Evolutionary conservation across 2,797 vertebrate genomes (phyloP).

Genomic region (Simalia tracyae): DNA sequence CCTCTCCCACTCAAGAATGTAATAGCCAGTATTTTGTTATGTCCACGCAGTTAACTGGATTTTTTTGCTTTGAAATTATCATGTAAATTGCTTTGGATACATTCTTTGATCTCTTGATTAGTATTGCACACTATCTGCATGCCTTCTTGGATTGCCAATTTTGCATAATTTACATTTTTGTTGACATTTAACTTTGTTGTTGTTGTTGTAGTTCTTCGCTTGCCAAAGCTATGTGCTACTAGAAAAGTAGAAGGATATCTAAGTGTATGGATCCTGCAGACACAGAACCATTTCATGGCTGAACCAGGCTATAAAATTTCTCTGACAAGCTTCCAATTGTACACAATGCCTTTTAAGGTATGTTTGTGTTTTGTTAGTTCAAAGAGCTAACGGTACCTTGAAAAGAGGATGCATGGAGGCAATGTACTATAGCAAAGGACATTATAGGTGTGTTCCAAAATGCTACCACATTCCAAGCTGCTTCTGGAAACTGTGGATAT

Average conservation of each 20-base stretch:
- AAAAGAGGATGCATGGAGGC: background rate
- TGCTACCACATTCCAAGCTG: background rate
- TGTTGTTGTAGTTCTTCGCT: background rate
- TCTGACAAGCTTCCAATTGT: background rate
- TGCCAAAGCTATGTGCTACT: background rate
- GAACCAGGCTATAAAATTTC: background rate
- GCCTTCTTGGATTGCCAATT: background rate
- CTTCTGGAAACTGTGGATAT: background rate
- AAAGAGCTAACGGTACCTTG: background rate
- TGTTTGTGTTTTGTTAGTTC: background rate
- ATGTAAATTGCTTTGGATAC: background rate
- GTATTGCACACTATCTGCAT: background rate
- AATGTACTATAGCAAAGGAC: background rate
- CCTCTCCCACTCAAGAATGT: background rate
- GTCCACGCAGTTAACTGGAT: background rate
- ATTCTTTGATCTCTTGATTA: slow-evolving; percentile 5
- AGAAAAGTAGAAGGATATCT: background rate
- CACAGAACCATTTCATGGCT: background rate
- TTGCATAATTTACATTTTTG: background rate
- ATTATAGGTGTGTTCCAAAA: background rate
- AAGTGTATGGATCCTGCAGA: background rate
- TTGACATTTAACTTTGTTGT: background rate
- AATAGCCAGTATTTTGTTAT: background rate
- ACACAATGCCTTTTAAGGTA: background rate
- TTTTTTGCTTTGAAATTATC: background rate